Conservation (phyloP, 2,888 invertebrate genomes). For the Synanthedon andrenaeformis region DNA sequence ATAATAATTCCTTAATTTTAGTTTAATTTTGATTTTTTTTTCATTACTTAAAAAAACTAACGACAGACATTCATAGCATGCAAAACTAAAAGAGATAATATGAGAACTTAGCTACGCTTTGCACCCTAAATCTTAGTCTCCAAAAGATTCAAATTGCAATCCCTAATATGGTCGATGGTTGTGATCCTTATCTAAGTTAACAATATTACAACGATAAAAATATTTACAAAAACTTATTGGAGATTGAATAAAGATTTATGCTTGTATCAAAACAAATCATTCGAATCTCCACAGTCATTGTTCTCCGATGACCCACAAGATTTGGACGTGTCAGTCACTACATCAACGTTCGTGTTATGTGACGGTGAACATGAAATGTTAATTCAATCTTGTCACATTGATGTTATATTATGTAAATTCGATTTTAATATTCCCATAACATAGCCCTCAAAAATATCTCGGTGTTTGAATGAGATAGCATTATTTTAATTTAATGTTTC, state of each 20-base stretch:
- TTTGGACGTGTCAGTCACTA: conserved; percentile 30
- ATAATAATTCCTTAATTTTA: too few relatives aligned
- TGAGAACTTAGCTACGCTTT: too few relatives aligned
- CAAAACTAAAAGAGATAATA: too few relatives aligned
- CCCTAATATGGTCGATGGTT: too few relatives aligned
- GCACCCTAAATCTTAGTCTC: too few relatives aligned
- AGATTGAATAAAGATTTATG: conserved; percentile 3
- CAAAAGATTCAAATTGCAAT: too few relatives aligned
- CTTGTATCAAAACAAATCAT: conserved; percentile 32
- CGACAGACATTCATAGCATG: too few relatives aligned
- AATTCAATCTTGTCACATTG: conserved; percentile 49
- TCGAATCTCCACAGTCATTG: conserved; percentile 35
- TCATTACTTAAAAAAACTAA: too few relatives aligned
- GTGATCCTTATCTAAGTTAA: too few relatives aligned
- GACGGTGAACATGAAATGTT: conserved; percentile 38
- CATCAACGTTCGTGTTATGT: conserved; percentile 34
- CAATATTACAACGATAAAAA: too few relatives aligned
- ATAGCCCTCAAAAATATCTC: conserved; percentile 4
- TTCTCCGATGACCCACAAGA: conserved; percentile 47
- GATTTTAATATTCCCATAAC: conserved; percentile 13
- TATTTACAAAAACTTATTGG: not conserved
- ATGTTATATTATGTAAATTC: conserved; percentile 37
- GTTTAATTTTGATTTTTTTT: too few relatives aligned
- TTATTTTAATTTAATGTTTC: conserved; percentile 1
- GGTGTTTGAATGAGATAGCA: conserved; percentile 7